Evolutionary conservation across 2,888 invertebrate species (phyloP).

Genomic region (Anarsia innoxiella): DNA sequence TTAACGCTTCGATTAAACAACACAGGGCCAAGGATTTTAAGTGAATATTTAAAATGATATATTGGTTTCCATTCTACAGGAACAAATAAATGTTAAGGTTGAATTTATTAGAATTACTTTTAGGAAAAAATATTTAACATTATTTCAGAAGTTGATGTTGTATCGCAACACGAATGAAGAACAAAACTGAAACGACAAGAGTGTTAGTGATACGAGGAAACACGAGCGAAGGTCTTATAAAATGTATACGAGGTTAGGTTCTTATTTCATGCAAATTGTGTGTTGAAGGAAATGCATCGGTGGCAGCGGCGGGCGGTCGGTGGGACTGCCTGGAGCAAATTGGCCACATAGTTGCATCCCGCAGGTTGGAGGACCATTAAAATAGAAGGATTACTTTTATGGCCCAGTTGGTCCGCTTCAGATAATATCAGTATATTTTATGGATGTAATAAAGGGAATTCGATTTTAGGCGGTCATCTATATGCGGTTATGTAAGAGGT

Average conservation of each 20-base stretch:
- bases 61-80: constrained; percentile 63
- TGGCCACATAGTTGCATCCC: constrained; percentile 64
- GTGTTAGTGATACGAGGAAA: too few relatives aligned
- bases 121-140: constrained; percentile 32
- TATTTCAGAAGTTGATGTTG: too few relatives aligned
- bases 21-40: constrained; percentile 65
- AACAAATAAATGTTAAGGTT: constrained; percentile 42
- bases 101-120: constrained; percentile 25
- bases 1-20: constrained; percentile 72
- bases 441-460: constrained; percentile 68
- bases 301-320: constrained; percentile 18
- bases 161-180: not conserved
- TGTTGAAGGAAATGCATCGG: constrained; percentile 26
- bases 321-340: constrained; percentile 33
- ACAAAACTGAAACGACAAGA: constrained; percentile 1
- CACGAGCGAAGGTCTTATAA: constrained; percentile 8
- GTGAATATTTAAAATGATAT: constrained; percentile 72
- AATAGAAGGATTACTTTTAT: constrained; percentile 73
- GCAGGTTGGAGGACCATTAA: constrained; percentile 67
- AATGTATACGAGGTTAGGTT: constrained; percentile 10
- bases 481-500: constrained; percentile 51
- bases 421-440: constrained; percentile 73
- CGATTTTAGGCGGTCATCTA: constrained; percentile 68
- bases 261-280: constrained; percentile 32
- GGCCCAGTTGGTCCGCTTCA: constrained; percentile 61